Evolutionary conservation across 2,113 vertebrate genomes (phyloP).

Genomic region (Oceanites oceanicus): DNA sequence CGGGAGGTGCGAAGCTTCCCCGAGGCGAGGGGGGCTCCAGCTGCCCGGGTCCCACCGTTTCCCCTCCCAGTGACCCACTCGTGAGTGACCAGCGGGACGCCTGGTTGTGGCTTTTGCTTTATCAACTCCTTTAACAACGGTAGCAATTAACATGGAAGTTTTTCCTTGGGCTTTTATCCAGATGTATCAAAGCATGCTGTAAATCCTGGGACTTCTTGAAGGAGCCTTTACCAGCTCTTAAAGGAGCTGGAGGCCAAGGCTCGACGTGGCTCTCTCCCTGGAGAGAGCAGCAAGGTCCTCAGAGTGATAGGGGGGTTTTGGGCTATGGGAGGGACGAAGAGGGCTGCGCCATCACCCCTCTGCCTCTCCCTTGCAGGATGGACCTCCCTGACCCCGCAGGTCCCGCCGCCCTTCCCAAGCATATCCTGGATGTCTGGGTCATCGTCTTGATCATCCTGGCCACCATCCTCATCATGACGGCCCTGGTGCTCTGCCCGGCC

Average conservation of each 20-base stretch:
- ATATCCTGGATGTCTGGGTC: slow-evolving; percentile 82
- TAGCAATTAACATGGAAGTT: background rate
- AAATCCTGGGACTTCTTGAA: background rate
- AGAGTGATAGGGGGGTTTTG: rapidly evolving
- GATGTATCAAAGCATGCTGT: background rate
- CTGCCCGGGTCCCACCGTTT: background rate
- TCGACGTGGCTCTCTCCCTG: background rate
- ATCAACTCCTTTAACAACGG: background rate
- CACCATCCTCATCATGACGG: slow-evolving; percentile 81
- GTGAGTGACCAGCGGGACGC: background rate
- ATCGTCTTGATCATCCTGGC: slow-evolving; percentile 82
- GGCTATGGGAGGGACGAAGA: background rate
- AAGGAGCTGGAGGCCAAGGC: background rate
- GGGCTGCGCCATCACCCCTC: background rate
- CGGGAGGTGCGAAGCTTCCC: background rate
- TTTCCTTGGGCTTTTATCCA: background rate
- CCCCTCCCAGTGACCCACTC: background rate
- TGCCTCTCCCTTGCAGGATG: slow-evolving; percentile 61
- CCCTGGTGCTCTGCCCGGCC: slow-evolving; percentile 77
- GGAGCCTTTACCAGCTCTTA: background rate
- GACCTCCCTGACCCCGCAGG: background rate
- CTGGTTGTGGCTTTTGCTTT: background rate
- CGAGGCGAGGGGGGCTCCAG: rapidly evolving
- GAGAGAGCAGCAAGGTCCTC: background rate
- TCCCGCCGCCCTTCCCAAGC: slow-evolving; percentile 63